Conservation (phyloP, 2,113 vertebrate genomes). For the Lepus americanus region DNA sequence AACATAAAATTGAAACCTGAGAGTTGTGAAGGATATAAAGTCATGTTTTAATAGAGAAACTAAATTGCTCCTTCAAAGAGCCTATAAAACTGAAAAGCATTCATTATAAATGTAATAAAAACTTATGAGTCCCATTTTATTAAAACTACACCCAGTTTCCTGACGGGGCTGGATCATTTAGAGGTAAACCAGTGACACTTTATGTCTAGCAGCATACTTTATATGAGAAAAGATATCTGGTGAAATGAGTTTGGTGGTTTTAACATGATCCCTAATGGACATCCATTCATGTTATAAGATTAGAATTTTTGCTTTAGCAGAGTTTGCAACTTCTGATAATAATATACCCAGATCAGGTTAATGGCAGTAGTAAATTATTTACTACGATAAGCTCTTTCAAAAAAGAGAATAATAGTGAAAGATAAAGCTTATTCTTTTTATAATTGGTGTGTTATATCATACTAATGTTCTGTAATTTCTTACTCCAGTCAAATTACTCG, state of each 20-base stretch:
- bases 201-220: slow-evolving; percentile 80
- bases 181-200: slow-evolving; percentile 81
- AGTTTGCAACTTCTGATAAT: slow-evolving; percentile 60
- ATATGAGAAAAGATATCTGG: slow-evolving; percentile 72
- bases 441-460: not conserved
- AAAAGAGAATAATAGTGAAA: slow-evolving; percentile 56
- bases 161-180: slow-evolving; percentile 83
- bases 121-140: slow-evolving; percentile 88
- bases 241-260: slow-evolving; percentile 78
- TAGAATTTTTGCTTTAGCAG: slow-evolving; percentile 50
- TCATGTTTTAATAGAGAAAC: slow-evolving; percentile 87
- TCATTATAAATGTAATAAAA: slow-evolving; percentile 90
- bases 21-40: slow-evolving; percentile 87
- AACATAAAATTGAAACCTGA: slow-evolving; percentile 84
- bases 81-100: slow-evolving; percentile 88
- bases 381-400: slow-evolving; percentile 9
- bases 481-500: not conserved
- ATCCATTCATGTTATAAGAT: slow-evolving; percentile 55
- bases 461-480: not conserved
- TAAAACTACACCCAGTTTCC: slow-evolving; percentile 87
- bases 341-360: slow-evolving; percentile 57
- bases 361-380: slow-evolving; percentile 68
- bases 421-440: slow-evolving; percentile 1
- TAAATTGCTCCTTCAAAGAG: slow-evolving; percentile 87
- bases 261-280: slow-evolving; percentile 71